Evolutionary conservation across 2,888 invertebrate species (phyloP), one percentile per base, ranked within the genome.

Genomic region (Leptinotarsa juncta): DNA sequence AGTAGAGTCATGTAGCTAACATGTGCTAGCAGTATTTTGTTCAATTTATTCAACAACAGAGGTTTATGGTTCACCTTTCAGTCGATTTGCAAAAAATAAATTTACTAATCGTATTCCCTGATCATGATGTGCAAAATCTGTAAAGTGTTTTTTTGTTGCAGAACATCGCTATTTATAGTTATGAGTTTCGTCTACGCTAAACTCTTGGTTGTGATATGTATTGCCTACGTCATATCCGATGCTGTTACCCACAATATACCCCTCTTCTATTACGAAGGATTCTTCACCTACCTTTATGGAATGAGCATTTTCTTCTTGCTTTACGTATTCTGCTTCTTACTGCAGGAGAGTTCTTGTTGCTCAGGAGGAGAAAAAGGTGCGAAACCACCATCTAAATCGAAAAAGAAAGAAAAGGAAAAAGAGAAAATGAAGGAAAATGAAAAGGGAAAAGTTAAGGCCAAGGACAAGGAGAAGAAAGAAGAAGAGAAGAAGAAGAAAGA

Each of bases 131-230:
- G 10, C 18, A 18, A 10, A 18, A 18, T 3, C 53, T 50, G 20
- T 3, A 49, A 67, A 48, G 14, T 7, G 18, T 18, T 67, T 76
- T 72, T 73, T 79, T 77, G 49, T 92, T 91, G 80, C 93, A 97
- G 97, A 92, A 97, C 97, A 83, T 96, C 96, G 84, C 91, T 96
- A 84, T 97, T 97, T 91, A 97, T 97, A 90, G 95, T 97, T 88
- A 95, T 97, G 91, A 97, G 97, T 89, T 96, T 97, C 90, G 95
- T 97, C 86, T 98, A 98, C 90, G 97, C 97, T 85, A 96, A 97
- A 89, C 93, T 97, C 79, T 90, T 97, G 88, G 94, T 97, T 82
- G 96, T 97, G 82, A 93, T 97, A 76, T 98, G 97, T 90, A 92
- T 97, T 87, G 96, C 97, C 79, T 96, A 97, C 89, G 96, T 97